A percentile compares a stretch with the other conserved stretches of the same genome.
Evolutionary conservation across 2,113 vertebrate species (phyloP).

Genomic region (Pangasianodon hypophthalmus): DNA sequence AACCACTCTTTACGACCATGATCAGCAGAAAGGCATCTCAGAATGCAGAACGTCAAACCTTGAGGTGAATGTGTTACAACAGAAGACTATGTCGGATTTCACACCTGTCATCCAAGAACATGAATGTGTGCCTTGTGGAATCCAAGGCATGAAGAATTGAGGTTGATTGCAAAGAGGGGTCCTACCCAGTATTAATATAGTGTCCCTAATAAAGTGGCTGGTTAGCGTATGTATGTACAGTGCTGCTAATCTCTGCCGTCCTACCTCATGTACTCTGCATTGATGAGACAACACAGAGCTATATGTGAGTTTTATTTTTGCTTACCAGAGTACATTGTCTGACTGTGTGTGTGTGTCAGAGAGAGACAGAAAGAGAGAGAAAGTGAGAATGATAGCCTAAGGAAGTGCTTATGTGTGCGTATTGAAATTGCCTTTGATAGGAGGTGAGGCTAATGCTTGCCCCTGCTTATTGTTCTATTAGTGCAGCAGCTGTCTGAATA

Average conservation of each 20-base stretch:
- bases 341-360: neutral
- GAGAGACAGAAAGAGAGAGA: neutral
- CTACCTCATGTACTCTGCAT: neutral
- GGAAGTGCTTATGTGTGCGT: conserved; percentile 23
- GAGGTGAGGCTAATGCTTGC: conserved; percentile 42
- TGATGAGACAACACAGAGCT: neutral
- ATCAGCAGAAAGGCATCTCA: neutral
- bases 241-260: neutral
- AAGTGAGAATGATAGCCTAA: conserved; percentile 26
- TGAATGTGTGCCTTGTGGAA: neutral
- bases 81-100: neutral
- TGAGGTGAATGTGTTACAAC: neutral
- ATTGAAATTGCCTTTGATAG: conserved; percentile 52
- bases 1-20: neutral
- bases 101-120: neutral
- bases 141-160: neutral
- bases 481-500: conserved; percentile 46
- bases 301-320: neutral
- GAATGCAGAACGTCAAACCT: neutral
- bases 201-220: neutral
- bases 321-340: neutral
- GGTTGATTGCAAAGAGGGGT: neutral
- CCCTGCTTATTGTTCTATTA: conserved; percentile 53
- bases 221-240: conserved; percentile 12
- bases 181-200: neutral